Percentiles rank a stretch among this genome's conserved stretches.
Evolutionary conservation across 2,113 vertebrate species (phyloP).

Genomic region (Raja brachyura): DNA sequence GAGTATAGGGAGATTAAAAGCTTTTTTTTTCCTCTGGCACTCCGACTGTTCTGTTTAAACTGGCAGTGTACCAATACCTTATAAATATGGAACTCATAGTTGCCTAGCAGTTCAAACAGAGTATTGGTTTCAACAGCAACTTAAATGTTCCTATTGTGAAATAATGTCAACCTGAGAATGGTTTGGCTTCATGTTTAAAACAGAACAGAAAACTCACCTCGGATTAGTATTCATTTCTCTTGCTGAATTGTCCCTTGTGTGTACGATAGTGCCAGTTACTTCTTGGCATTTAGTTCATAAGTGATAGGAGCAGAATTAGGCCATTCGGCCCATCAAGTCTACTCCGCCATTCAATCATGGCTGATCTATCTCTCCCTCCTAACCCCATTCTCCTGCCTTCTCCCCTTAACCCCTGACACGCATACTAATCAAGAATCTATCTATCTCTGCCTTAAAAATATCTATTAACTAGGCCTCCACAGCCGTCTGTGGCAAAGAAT

Average conservation of each 20-base stretch:
- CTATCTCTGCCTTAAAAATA: no score
- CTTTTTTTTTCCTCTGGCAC: neutral
- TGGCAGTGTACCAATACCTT: constrained; percentile 3
- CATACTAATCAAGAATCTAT: no score
- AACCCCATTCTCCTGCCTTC: no score
- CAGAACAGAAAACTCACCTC: neutral
- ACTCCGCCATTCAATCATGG: no score
- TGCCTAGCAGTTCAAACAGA: neutral
- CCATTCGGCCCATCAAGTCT: no score
- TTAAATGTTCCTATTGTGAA: neutral
- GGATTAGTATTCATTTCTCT: neutral
- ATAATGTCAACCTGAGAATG: neutral
- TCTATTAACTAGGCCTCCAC: no score
- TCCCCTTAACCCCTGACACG: no score
- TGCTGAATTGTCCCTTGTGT: no score
- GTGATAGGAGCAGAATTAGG: no score
- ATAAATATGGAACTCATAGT: neutral
- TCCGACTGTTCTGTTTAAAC: neutral
- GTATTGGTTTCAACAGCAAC: constrained; percentile 10
- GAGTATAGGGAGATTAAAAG: constrained; percentile 14
- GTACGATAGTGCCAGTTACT: neutral
- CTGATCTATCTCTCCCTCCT: no score
- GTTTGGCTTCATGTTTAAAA: neutral
- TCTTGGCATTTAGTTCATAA: neutral
- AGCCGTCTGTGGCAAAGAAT: no score